These are phyloP conservation scores for Stichopus horrens DNA, from an alignment of 53 echinoderm and acorn worm genomes.

Conservation along the genomic window DNA sequence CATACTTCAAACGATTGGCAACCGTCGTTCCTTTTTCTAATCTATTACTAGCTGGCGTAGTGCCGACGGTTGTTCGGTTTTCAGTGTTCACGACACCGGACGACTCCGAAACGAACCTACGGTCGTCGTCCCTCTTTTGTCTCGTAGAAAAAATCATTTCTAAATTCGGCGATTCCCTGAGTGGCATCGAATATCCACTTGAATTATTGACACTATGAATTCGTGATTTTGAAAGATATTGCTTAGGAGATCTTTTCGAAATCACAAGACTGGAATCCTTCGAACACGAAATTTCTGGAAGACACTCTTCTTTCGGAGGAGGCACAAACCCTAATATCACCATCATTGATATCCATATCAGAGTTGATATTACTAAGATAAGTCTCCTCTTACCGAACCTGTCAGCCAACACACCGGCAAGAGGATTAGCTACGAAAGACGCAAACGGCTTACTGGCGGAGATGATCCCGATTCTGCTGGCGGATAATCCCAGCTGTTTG, in stretches of 20 bases:
- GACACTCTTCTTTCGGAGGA: constrained; percentile 15
- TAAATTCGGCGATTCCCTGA: neutral
- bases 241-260: neutral
- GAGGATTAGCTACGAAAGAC: constrained; percentile 57
- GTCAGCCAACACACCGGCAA: constrained; percentile 64
- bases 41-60: neutral
- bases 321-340: constrained; percentile 50
- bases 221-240: neutral
- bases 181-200: neutral
- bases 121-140: neutral
- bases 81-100: neutral
- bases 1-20: neutral
- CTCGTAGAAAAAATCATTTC: neutral
- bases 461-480: constrained; percentile 64
- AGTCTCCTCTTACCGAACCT: constrained; percentile 58
- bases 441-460: constrained; percentile 66
- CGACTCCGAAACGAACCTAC: neutral
- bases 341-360: constrained; percentile 52
- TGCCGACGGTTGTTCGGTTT: neutral
- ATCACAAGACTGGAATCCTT: neutral
- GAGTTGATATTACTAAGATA: constrained; percentile 46
- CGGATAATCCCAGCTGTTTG: constrained; percentile 73
- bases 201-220: neutral
- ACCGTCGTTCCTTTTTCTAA: neutral
- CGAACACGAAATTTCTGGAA: neutral